These are phyloP conservation scores for Melipona quadrifasciata DNA, from an alignment of 1,140 invertebrate genomes.

Conservation along the genomic window DNA sequence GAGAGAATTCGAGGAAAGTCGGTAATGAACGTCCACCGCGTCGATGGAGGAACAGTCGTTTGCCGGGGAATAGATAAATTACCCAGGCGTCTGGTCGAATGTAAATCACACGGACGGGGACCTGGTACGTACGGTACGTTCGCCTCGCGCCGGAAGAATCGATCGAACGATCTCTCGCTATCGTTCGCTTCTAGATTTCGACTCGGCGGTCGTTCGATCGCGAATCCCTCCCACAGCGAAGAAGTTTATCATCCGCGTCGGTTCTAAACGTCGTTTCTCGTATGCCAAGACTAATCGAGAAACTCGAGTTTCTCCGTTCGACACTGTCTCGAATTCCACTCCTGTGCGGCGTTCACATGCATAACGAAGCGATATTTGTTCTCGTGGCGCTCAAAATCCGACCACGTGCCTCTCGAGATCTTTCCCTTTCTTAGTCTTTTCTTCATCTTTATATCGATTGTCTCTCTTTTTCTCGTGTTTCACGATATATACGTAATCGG, in stretches of 20 bases:
- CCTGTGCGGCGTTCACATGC: slow-evolving; percentile 3
- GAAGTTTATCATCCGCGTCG: background rate
- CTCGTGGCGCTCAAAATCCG: background rate
- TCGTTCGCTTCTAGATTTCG: background rate
- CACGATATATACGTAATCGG: background rate
- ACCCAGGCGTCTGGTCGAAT: background rate
- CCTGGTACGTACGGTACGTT: background rate
- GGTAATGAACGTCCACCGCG: slow-evolving; percentile 3
- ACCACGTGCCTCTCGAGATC: slow-evolving; percentile 5
- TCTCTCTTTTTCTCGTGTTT: background rate
- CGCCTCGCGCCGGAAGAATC: background rate
- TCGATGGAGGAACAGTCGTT: background rate
- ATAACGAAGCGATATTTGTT: slow-evolving; percentile 20
- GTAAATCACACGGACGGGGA: slow-evolving; percentile 14
- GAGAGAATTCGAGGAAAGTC: slow-evolving; percentile 36
- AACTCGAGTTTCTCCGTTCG: slow-evolving; percentile 19
- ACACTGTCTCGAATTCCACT: slow-evolving; percentile 4
- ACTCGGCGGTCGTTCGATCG: background rate
- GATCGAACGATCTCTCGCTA: background rate
- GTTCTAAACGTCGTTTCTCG: background rate
- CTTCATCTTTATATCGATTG: background rate
- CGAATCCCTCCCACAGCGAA: background rate
- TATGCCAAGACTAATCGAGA: slow-evolving; percentile 7
- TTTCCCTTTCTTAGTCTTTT: background rate
- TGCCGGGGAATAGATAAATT: slow-evolving; percentile 6